Evolutionary conservation across 2,797 vertebrate genomes (phyloP).

Genomic region (Galago senegalensis): DNA sequence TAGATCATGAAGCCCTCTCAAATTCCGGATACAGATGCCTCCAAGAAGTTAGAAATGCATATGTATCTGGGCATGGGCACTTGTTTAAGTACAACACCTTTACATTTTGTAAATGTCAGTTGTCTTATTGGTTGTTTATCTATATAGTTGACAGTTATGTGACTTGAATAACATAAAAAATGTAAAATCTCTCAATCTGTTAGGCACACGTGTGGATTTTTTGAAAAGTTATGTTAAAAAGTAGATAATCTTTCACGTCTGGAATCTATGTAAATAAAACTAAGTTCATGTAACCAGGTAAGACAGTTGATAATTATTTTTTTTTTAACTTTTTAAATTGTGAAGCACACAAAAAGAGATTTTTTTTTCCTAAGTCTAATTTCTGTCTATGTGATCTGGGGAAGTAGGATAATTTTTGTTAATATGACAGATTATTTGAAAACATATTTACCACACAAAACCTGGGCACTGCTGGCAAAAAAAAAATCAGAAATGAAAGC

Average conservation of each 20-base stretch:
- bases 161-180: background rate
- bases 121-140: background rate
- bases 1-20: background rate
- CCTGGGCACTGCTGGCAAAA: background rate
- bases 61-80: background rate
- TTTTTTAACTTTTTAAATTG: background rate
- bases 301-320: background rate
- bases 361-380: background rate
- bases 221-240: background rate
- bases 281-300: background rate
- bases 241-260: background rate
- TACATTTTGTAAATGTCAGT: background rate
- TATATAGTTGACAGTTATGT: background rate
- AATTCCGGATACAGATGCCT: background rate
- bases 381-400: slow-evolving; percentile 1
- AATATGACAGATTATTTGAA: background rate
- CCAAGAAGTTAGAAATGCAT: background rate
- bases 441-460: background rate
- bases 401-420: background rate
- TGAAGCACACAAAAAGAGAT: background rate
- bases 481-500: slow-evolving; percentile 10
- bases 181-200: background rate
- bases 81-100: background rate
- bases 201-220: background rate
- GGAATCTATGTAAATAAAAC: background rate